These are phyloP conservation scores for Lateolabrax maculatus DNA, from an alignment of 2,797 vertebrate species.

Conservation along the genomic window DNA sequence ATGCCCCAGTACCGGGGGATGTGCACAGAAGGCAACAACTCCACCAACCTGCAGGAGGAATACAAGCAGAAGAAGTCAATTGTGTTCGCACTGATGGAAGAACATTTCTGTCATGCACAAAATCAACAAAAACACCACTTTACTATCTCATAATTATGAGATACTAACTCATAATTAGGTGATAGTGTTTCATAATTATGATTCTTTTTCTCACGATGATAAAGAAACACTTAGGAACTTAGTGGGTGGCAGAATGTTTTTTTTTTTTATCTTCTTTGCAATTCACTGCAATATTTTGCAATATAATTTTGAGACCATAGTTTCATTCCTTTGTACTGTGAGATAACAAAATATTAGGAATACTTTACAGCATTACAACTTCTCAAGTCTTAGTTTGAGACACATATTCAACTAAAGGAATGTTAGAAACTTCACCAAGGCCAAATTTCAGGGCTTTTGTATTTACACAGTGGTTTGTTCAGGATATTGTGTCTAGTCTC, in stretches of 20 bases:
- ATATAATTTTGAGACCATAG: too few relatives aligned
- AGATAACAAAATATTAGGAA: background rate
- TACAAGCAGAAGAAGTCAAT: background rate
- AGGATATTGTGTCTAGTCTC: background rate
- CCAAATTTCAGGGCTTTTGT: background rate
- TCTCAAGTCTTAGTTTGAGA: background rate
- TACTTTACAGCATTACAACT: background rate
- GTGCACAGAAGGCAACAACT: conserved; percentile 84
- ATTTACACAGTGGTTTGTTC: too few relatives aligned
- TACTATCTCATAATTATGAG: background rate
- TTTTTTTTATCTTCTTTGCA: too few relatives aligned
- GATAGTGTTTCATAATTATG: background rate
- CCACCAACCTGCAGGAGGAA: conserved; percentile 83
- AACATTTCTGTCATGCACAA: background rate
- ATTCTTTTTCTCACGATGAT: background rate
- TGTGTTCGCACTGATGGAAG: background rate
- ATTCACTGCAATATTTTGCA: background rate
- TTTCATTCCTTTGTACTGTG: too few relatives aligned
- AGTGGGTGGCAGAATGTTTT: too few relatives aligned
- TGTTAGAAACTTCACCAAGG: background rate
- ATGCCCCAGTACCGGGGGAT: conserved; percentile 87
- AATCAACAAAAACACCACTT: background rate
- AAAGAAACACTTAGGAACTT: background rate
- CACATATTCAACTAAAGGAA: background rate
- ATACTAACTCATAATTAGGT: background rate